These are phyloP conservation scores for Centroberyx gerrardi DNA, from an alignment of 2,797 vertebrate genomes.

Conservation along the genomic window DNA sequence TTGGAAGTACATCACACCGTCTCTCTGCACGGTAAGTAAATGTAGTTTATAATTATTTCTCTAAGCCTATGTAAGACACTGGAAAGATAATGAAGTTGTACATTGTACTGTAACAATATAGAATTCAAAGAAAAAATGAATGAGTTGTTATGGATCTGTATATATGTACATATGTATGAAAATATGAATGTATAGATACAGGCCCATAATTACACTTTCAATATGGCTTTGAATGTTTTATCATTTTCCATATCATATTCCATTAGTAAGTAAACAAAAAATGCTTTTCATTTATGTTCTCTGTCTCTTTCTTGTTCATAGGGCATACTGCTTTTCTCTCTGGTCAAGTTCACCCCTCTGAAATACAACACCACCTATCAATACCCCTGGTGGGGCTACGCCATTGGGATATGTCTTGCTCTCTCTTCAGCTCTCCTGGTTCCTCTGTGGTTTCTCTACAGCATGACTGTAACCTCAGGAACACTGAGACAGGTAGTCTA, in stretches of 20 bases:
- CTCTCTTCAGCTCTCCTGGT: constrained; percentile 73
- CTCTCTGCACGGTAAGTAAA: constrained; percentile 71
- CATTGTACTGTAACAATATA: no score
- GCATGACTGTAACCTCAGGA: constrained; percentile 62
- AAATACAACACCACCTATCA: constrained; percentile 77
- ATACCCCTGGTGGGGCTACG: constrained; percentile 80
- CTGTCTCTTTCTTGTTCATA: constrained; percentile 27
- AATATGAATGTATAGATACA: neutral
- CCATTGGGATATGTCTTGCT: constrained; percentile 69
- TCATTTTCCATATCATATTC: no score
- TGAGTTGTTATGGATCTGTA: neutral
- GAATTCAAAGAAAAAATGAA: no score
- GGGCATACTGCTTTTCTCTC: constrained; percentile 74
- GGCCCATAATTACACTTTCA: neutral
- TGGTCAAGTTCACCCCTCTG: constrained; percentile 74
- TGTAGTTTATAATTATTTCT: no score
- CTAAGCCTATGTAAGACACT: no score
- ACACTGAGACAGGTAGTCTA: constrained; percentile 64
- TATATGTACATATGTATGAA: neutral
- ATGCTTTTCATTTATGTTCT: neutral
- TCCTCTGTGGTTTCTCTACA: constrained; percentile 75
- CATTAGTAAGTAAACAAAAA: no score
- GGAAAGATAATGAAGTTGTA: no score
- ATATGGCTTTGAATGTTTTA: no score
- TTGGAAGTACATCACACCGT: constrained; percentile 79